Base-by-base conservation (phyloP, 2,113 vertebrate genomes). In the Acrocephalus kingi region DNA sequence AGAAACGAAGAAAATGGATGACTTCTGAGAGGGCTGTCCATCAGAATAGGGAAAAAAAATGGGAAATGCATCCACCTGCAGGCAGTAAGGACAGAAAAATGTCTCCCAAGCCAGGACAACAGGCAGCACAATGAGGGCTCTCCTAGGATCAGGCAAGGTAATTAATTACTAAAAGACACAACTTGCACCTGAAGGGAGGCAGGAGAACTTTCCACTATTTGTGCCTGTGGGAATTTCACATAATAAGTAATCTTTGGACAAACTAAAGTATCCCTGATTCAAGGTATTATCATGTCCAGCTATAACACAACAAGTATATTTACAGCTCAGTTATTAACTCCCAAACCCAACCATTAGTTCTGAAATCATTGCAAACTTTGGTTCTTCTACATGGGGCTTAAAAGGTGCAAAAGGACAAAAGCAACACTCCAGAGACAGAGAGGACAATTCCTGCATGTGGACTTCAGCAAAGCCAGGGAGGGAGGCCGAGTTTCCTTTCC, bases 101-200 rank as follows among this genome's bases (percentile, higher is more conserved):
- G 7, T 31, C 35, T 73, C 64, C 45, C 66, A 69, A 14, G 45
- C 22, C 27, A 67, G 51, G 27, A 51, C 33, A 76, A 41, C 0
- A 4, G 35, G 28, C 24, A 49, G 15, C 1, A 1, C 0, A 0
- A 25, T 30, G 35, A 27, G 18, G 24, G 15, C 22, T 81, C n/a
- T 67, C 59, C 17, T 31, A 63, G 35, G 68, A 77, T 58, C 33
- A 67, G 33, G 39, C 22, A 68, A 74, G 24, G 68, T 21, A 75
- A 39, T 17, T 19, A 74, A 64, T 39, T 61, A 27, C 61, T 75
- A 39, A 68, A 52, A n/a, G 52, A 77, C 28, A 31, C 52, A 75
- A 76, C 62, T 69, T 54, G 49, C 37, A 79, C 58, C 52, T 89
- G 73, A 78, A 91, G 15, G 22, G 52, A 81, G 33, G 22, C 33